Conservation (phyloP, 2,797 vertebrate genomes). For the Lindbergichthys nudifrons region DNA sequence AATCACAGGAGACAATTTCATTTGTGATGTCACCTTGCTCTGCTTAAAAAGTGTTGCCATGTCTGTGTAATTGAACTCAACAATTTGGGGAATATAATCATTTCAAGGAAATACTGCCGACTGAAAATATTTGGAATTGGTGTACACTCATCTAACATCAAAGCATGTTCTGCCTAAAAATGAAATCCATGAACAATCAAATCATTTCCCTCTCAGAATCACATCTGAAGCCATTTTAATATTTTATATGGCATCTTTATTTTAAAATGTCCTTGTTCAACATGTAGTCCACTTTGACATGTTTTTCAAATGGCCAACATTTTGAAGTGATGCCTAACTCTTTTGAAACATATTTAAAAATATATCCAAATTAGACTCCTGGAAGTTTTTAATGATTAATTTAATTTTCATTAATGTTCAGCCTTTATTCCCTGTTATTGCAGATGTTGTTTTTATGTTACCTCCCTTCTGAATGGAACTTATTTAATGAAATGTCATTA, state of each 20-base stretch:
- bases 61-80: conserved; percentile 40
- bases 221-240: background rate
- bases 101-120: conserved; percentile 35
- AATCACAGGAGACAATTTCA: conserved; percentile 54
- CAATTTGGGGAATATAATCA: conserved; percentile 30
- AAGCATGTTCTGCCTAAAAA: conserved; percentile 19
- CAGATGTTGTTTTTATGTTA: conserved; percentile 23
- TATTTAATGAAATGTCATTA: conserved; percentile 33
- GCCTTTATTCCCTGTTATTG: conserved; percentile 9
- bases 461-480: conserved; percentile 2
- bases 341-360: conserved; percentile 34
- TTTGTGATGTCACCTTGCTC: conserved; percentile 40
- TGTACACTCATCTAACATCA: conserved; percentile 32
- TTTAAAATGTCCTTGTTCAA: conserved; percentile 21
- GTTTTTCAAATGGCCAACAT: conserved; percentile 25
- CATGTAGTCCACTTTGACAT: background rate
- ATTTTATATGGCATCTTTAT: background rate
- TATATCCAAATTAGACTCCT: conserved; percentile 39
- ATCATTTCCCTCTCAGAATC: background rate
- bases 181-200: background rate
- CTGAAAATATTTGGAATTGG: conserved; percentile 12
- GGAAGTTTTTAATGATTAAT: conserved; percentile 34
- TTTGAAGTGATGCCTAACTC: background rate
- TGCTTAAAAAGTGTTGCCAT: conserved; percentile 35
- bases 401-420: conserved; percentile 44